These are phyloP conservation scores for Capromys pilorides DNA, from an alignment of 2,797 vertebrate species.

Conservation along the genomic window DNA sequence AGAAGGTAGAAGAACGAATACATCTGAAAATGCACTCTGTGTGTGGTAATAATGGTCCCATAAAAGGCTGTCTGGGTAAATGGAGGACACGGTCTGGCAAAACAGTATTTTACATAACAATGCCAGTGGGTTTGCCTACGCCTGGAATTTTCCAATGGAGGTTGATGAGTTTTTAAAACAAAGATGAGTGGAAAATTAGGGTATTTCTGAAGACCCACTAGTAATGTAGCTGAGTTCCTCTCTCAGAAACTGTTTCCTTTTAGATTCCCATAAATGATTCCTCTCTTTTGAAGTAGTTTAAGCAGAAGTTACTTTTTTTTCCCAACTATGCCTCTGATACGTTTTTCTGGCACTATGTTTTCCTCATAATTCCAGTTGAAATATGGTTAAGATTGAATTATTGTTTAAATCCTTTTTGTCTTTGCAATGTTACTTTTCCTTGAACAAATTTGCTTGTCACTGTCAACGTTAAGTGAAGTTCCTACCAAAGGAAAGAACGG, in stretches of 20 bases:
- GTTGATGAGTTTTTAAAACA: conserved; percentile 57
- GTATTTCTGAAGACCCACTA: conserved; percentile 72
- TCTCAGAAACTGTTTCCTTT: conserved; percentile 33
- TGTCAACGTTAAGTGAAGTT: conserved; percentile 61
- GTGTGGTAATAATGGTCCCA: not conserved
- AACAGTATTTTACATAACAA: conserved; percentile 6
- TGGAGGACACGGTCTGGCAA: not conserved
- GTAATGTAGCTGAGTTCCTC: conserved; percentile 57
- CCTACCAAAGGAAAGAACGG: conserved; percentile 52
- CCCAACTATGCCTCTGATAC: conserved; percentile 43
- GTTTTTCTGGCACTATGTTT: conserved; percentile 40
- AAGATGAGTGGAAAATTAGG: conserved; percentile 66
- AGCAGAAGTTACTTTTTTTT: conserved; percentile 61
- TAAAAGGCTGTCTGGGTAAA: not conserved
- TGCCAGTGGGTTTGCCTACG: conserved; percentile 61
- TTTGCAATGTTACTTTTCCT: conserved; percentile 62
- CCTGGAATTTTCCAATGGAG: conserved; percentile 66
- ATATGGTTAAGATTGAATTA: conserved; percentile 62
- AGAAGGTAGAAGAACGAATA: not conserved
- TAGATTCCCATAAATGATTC: conserved; percentile 49
- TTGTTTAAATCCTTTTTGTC: conserved; percentile 43
- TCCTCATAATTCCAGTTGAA: conserved; percentile 71
- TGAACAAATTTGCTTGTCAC: conserved; percentile 70
- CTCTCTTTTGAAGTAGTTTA: conserved; percentile 63
- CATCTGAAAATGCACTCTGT: conserved; percentile 11